Conservation (phyloP, 92 coral and sea anemone species). For the Porites evermanni region DNA sequence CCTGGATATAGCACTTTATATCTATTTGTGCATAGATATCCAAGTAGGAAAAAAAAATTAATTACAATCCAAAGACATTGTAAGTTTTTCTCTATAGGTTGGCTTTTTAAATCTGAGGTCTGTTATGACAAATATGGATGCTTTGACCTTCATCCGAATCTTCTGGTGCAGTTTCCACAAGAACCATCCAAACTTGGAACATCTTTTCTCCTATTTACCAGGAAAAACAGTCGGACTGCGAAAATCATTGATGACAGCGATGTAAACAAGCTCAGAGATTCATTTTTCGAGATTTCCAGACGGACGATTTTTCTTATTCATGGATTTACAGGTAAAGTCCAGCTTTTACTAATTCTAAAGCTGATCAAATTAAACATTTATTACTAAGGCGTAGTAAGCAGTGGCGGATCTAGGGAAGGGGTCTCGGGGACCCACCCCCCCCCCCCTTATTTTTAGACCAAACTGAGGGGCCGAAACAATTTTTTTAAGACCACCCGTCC, state of each 20-base stretch:
- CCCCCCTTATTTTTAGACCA: no score
- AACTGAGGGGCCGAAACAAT: no score
- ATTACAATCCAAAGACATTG: no score
- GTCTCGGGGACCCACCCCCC: no score
- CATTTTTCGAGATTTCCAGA: slow-evolving; percentile 61
- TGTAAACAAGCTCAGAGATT: slow-evolving; percentile 42
- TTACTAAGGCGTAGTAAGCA: no score
- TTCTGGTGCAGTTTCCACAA: slow-evolving; percentile 59
- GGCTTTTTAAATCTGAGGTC: not conserved
- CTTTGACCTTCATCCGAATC: slow-evolving; percentile 51
- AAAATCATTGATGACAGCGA: slow-evolving; percentile 63
- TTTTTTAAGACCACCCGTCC: no score
- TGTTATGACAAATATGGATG: slow-evolving; percentile 83
- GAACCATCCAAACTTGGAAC: slow-evolving; percentile 67
- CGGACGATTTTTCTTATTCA: slow-evolving; percentile 58
- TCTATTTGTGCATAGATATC: no score
- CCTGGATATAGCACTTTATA: no score
- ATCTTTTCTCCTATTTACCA: slow-evolving; percentile 60
- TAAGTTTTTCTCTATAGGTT: not conserved
- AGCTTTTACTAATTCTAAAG: no score
- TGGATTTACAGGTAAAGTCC: slow-evolving; percentile 35
- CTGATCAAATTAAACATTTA: no score
- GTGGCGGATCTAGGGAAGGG: no score
- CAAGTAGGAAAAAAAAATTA: no score
- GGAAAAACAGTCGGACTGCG: slow-evolving; percentile 50